phyloP scores from a whole-genome alignment of 2,888 invertebrate genomes.

The Chironomus riparius region DNA sequence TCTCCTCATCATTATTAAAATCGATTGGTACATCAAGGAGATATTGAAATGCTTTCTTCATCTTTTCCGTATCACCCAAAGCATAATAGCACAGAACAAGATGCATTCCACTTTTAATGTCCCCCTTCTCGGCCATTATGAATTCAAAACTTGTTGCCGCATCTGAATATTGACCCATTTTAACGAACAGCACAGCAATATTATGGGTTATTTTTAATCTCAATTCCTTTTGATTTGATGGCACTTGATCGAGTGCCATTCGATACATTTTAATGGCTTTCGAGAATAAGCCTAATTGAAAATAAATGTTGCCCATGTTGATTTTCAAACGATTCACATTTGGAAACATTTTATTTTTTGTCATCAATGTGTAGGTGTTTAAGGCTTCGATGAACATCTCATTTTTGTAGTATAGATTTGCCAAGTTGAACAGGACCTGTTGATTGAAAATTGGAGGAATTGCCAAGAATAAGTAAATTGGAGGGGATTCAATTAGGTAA shows the following conservation, averaged over 20 bases:
- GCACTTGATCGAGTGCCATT: slow-evolving; percentile 96
- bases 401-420: slow-evolving; percentile 87
- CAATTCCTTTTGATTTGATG: slow-evolving; percentile 84
- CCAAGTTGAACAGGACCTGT: slow-evolving; percentile 90
- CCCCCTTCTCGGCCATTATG: slow-evolving; percentile 92
- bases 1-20: slow-evolving; percentile 66
- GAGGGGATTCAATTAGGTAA: too few relatives aligned
- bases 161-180: slow-evolving; percentile 93
- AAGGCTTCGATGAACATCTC: slow-evolving; percentile 94
- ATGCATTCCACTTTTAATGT: slow-evolving; percentile 81
- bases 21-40: slow-evolving; percentile 80
- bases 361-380: slow-evolving; percentile 90
- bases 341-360: slow-evolving; percentile 85
- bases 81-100: slow-evolving; percentile 81
- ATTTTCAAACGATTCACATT: slow-evolving; percentile 90
- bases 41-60: slow-evolving; percentile 84
- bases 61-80: slow-evolving; percentile 84
- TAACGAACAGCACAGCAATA: slow-evolving; percentile 87
- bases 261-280: slow-evolving; percentile 96
- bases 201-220: slow-evolving; percentile 97
- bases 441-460: slow-evolving; percentile 29
- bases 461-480: too few relatives aligned
- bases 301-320: slow-evolving; percentile 98
- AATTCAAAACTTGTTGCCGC: slow-evolving; percentile 95
- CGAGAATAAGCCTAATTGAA: slow-evolving; percentile 83